phyloP scores from a whole-genome alignment of 2,113 vertebrate species.

The Hydrolagus affinis region DNA sequence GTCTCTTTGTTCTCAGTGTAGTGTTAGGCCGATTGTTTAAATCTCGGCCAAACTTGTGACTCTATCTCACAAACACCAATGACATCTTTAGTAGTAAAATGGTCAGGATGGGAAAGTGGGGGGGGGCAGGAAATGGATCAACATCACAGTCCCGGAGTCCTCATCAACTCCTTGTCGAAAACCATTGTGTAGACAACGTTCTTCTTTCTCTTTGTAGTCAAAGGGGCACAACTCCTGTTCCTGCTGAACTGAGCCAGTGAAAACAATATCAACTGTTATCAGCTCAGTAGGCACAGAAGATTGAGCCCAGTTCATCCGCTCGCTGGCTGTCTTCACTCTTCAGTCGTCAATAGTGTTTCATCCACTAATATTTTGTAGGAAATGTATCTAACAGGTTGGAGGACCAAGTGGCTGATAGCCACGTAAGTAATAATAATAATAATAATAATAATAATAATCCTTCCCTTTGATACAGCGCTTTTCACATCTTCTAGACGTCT shows the following conservation, averaged over 20 bases:
- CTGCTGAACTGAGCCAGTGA: conserved; percentile 76
- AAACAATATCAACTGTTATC: conserved; percentile 62
- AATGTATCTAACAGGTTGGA: too few relatives aligned
- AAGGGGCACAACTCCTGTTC: conserved; percentile 70
- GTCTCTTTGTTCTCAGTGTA: too few relatives aligned
- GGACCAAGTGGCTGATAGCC: too few relatives aligned
- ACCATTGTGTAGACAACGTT: background rate
- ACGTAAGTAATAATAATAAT: too few relatives aligned
- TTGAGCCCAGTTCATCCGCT: conserved; percentile 54
- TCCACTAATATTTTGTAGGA: too few relatives aligned
- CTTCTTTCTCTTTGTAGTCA: background rate
- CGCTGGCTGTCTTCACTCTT: too few relatives aligned
- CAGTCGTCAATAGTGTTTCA: background rate
- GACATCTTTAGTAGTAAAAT: background rate
- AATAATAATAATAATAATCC: too few relatives aligned
- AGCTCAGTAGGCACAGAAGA: conserved; percentile 77
- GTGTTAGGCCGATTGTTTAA: too few relatives aligned
- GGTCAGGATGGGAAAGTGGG: too few relatives aligned
- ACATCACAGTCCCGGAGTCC: background rate
- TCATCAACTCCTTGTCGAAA: background rate
- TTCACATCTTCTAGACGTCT: too few relatives aligned
- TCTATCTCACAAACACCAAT: background rate
- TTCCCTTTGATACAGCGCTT: too few relatives aligned
- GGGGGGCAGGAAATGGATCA: too few relatives aligned
- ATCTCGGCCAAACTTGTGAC: background rate